A percentile compares a stretch with the other conserved stretches of the same genome.
These are phyloP conservation scores for Vombatus ursinus DNA, from an alignment of 2,113 vertebrate species.

Conservation along the genomic window DNA sequence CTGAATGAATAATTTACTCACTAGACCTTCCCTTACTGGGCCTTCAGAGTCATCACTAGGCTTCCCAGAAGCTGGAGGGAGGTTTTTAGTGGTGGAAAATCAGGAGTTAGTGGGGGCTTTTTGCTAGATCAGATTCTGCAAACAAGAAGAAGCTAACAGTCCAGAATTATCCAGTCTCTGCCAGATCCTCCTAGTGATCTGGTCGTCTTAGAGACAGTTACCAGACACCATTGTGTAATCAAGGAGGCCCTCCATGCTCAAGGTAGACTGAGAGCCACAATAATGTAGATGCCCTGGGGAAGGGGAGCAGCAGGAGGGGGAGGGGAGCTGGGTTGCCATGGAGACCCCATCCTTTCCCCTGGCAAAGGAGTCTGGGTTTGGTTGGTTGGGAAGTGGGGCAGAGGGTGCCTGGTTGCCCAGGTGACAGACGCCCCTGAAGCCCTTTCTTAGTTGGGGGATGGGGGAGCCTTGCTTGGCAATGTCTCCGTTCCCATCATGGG, in stretches of 20 bases:
- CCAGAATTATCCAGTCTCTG: background rate
- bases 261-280: background rate
- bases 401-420: slow-evolving; percentile 72
- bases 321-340: slow-evolving; percentile 51
- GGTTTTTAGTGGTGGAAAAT: background rate
- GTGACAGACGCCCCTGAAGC: slow-evolving; percentile 67
- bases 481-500: slow-evolving; percentile 41
- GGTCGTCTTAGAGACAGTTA: background rate
- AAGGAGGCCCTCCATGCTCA: background rate
- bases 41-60: background rate
- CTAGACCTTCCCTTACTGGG: background rate
- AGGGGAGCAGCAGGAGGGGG: background rate
- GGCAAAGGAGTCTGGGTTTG: slow-evolving; percentile 24
- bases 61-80: background rate
- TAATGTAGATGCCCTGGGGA: background rate
- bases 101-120: background rate
- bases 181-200: background rate
- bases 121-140: background rate
- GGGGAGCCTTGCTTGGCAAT: slow-evolving; percentile 17
- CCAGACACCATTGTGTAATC: background rate
- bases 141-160: background rate
- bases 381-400: slow-evolving; percentile 72
- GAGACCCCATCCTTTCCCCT: slow-evolving; percentile 50
- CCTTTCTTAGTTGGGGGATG: slow-evolving; percentile 2
- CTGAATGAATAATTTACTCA: background rate